Percentiles rank a stretch among this genome's conserved stretches.
phyloP scores from a whole-genome alignment of 2,113 vertebrate species.

The Amblyopsis rosae region DNA sequence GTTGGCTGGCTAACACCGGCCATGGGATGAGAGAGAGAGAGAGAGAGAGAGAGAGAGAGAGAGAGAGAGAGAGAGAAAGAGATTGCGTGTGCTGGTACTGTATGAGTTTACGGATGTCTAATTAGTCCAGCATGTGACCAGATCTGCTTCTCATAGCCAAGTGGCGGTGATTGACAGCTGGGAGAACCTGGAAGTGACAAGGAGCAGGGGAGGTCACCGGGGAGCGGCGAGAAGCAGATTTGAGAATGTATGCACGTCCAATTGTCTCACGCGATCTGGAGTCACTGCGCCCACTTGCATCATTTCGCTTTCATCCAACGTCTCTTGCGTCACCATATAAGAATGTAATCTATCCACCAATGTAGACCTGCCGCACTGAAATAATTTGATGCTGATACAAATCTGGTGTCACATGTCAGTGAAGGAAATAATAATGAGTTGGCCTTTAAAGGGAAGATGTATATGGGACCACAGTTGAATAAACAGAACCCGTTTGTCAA shows the following conservation, averaged over 20 bases:
- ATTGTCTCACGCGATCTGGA: conserved; percentile 67
- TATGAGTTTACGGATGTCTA: conserved; percentile 45
- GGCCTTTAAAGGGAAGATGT: conserved; percentile 47
- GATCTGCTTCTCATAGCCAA: conserved; percentile 25
- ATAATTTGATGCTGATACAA: conserved; percentile 66
- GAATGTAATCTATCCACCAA: conserved; percentile 60
- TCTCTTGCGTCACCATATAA: conserved; percentile 44
- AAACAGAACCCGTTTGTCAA: conserved; percentile 25
- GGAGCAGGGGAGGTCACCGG: conserved; percentile 44
- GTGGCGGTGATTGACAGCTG: conserved; percentile 53
- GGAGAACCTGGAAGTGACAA: conserved; percentile 49
- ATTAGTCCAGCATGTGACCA: conserved; percentile 65
- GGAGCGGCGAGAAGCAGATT: conserved; percentile 28
- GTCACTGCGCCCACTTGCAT: conserved; percentile 39
- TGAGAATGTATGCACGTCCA: conserved; percentile 32
- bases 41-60: too few relatives aligned
- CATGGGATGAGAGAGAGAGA: background rate
- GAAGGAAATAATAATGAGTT: conserved; percentile 49
- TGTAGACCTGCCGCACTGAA: conserved; percentile 42
- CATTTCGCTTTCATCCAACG: conserved; percentile 43
- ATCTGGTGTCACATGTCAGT: conserved; percentile 49
- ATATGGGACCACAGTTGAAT: conserved; percentile 42
- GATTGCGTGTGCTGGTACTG: conserved; percentile 32
- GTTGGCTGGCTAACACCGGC: conserved; percentile 44
- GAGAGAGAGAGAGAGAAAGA: conserved; percentile 8